phyloP scores from a whole-genome alignment of 2,888 invertebrate species.

The Eucera pruinosa region DNA sequence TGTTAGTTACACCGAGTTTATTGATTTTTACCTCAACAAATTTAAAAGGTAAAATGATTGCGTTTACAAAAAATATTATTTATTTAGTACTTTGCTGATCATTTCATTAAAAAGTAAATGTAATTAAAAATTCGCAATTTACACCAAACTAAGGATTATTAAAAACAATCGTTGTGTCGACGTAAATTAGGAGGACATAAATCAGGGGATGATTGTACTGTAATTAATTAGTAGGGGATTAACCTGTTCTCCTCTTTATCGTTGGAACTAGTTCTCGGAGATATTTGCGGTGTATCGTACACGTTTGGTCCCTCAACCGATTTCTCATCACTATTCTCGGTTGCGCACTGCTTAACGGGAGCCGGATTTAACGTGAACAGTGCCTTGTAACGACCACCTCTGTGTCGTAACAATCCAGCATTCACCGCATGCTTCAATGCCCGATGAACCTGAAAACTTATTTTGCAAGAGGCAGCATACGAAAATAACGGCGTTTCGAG shows the following conservation, averaged over 20 bases:
- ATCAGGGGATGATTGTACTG: too few species aligned
- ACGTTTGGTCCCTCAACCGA: background rate
- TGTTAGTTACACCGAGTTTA: too few species aligned
- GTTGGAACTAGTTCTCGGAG: background rate
- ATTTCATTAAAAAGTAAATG: too few species aligned
- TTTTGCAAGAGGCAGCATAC: background rate
- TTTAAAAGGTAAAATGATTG: too few species aligned
- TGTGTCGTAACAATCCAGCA: conserved; percentile 73
- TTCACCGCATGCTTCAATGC: conserved; percentile 77
- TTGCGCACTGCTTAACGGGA: conserved; percentile 26
- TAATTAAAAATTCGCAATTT: too few species aligned
- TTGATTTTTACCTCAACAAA: too few species aligned
- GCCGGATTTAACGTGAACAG: conserved; percentile 64
- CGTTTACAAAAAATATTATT: too few species aligned
- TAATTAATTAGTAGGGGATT: background rate
- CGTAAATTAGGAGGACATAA: too few species aligned
- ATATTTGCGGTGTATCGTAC: background rate
- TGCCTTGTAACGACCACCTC: conserved; percentile 76
- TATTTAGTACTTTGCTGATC: too few species aligned
- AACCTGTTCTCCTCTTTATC: conserved; percentile 20
- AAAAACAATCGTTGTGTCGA: too few species aligned
- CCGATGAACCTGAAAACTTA: conserved; percentile 69
- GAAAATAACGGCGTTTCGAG: background rate
- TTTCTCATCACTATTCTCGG: conserved; percentile 38
- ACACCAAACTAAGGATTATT: too few species aligned